phyloP scores from a whole-genome alignment of 2,113 vertebrate genomes.

The Brachyhypopomus occidentalis region DNA sequence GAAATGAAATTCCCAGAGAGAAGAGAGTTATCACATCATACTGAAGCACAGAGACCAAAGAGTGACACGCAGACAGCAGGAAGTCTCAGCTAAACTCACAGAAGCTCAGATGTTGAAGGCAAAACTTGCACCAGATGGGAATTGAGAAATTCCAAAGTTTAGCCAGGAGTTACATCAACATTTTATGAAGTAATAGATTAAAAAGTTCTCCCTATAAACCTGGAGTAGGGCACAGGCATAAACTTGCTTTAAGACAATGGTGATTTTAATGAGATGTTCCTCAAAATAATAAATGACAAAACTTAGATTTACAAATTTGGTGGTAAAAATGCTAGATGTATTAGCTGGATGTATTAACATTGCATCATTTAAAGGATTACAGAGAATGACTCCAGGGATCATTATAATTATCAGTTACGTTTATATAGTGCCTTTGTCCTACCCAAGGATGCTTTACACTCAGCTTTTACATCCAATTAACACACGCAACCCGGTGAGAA shows the following conservation, averaged over 20 bases:
- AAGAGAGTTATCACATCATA: not conserved
- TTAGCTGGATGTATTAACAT: constrained; percentile 28
- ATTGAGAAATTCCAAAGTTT: constrained; percentile 19
- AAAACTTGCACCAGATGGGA: not conserved
- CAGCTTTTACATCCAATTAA: no score
- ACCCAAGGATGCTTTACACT: no score
- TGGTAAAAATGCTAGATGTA: constrained; percentile 23
- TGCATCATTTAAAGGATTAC: constrained; percentile 23
- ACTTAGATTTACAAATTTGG: constrained; percentile 14
- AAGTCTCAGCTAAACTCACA: not conserved
- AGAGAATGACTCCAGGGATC: no score
- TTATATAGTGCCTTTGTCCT: no score
- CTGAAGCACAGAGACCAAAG: not conserved
- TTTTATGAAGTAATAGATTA: constrained; percentile 34
- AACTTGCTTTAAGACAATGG: not conserved
- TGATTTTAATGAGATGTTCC: constrained; percentile 38
- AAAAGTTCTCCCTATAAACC: constrained; percentile 4
- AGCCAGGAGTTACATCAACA: constrained; percentile 22
- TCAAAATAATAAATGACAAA: constrained; percentile 30
- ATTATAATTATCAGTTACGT: no score
- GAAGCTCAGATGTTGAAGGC: not conserved
- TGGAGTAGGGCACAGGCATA: not conserved
- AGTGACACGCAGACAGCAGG: not conserved
- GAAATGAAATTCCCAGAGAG: constrained; percentile 21
- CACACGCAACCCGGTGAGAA: no score